A percentile compares a stretch with the other conserved stretches of the same genome.
Evolutionary conservation across 2,888 invertebrate genomes (phyloP).

Genomic region (Lycocerus yunnanus): DNA sequence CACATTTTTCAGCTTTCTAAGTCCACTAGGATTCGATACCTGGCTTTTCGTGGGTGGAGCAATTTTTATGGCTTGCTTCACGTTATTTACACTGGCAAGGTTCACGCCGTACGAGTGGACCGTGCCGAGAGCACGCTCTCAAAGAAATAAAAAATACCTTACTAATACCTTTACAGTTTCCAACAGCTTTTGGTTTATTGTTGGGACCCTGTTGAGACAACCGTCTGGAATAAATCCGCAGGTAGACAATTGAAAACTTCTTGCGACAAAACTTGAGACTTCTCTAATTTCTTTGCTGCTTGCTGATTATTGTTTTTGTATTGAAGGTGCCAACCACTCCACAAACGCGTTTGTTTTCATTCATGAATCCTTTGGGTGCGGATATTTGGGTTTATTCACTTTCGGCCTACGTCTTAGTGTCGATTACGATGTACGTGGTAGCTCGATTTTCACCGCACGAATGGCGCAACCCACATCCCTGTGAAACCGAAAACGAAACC

Average conservation of each 20-base stretch:
- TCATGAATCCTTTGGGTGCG: constrained; percentile 84
- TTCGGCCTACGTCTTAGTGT: constrained; percentile 79
- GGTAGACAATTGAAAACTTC: constrained; percentile 46
- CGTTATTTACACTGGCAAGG: constrained; percentile 64
- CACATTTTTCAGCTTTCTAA: constrained; percentile 68
- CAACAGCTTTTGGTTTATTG: constrained; percentile 70
- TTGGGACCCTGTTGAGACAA: constrained; percentile 69
- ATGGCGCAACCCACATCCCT: constrained; percentile 76
- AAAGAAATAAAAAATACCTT: constrained; percentile 47
- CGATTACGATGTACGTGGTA: constrained; percentile 77
- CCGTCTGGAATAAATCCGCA: constrained; percentile 65
- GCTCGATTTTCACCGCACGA: constrained; percentile 82
- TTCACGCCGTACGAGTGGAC: constrained; percentile 69
- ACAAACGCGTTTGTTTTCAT: constrained; percentile 77
- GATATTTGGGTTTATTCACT: constrained; percentile 87
- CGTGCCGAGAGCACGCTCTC: constrained; percentile 53
- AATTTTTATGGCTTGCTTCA: constrained; percentile 63
- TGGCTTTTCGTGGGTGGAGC: constrained; percentile 68
- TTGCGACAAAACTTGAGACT: constrained; percentile 9
- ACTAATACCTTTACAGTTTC: constrained; percentile 67
- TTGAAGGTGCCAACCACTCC: constrained; percentile 70
- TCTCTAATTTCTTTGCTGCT: constrained; percentile 3
- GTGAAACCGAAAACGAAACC: constrained; percentile 64
- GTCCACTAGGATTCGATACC: constrained; percentile 67
- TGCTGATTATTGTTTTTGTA: constrained; percentile 27